phyloP scores from a whole-genome alignment of 2,888 invertebrate species.

The Pedicia rivosa region DNA sequence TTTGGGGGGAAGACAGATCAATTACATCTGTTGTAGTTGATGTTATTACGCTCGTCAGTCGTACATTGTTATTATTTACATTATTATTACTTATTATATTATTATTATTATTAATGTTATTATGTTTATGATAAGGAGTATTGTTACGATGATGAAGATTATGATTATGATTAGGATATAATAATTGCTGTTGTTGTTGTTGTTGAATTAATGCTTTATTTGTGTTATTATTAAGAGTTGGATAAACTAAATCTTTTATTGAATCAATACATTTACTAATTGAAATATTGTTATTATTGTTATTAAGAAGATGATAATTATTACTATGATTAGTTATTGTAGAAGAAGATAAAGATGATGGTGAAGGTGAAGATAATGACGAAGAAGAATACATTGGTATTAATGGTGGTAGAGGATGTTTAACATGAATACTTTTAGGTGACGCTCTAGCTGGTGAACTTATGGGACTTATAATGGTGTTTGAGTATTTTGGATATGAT shows the following conservation, averaged over 20 bases:
- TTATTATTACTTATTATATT: slow-evolving; percentile 3
- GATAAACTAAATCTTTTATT: background rate
- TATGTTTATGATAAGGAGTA: background rate
- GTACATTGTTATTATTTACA: slow-evolving; percentile 5
- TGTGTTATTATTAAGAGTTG: background rate
- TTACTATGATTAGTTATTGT: no score
- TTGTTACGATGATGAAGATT: background rate
- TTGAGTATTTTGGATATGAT: slow-evolving; percentile 2
- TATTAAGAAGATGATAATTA: slow-evolving; percentile 2
- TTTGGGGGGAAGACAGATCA: slow-evolving; percentile 36
- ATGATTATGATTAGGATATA: no score
- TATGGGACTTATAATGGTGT: slow-evolving; percentile 3
- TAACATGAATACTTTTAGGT: slow-evolving; percentile 5
- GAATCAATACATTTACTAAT: no score
- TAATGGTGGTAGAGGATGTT: slow-evolving; percentile 2
- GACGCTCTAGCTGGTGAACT: slow-evolving; percentile 10
- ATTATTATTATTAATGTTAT: background rate
- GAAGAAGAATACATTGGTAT: slow-evolving; percentile 3
- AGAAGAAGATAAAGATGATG: background rate
- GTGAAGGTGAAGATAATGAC: background rate
- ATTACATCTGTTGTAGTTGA: slow-evolving; percentile 31
- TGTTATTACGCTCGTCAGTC: slow-evolving; percentile 11
- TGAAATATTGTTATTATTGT: no score
- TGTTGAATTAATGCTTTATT: no score
- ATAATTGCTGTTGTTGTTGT: no score